Evolutionary conservation across 2,888 invertebrate species (phyloP).

Genomic region (Lasioglossum villosulum): DNA sequence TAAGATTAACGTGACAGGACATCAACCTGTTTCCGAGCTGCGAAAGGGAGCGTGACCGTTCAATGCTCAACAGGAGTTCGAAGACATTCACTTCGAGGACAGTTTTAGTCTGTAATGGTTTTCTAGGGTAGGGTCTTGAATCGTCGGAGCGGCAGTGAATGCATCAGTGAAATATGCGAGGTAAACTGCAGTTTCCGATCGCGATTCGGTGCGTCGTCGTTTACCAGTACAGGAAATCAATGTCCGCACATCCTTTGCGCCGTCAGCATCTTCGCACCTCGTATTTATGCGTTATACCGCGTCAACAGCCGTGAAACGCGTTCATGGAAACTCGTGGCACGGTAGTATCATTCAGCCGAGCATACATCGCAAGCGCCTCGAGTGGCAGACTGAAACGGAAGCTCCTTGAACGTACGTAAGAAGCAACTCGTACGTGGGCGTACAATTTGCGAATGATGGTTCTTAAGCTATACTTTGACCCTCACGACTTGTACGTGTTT

Average conservation of each 20-base stretch:
- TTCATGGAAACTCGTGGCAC: constrained; percentile 8
- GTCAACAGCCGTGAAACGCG: constrained; percentile 11
- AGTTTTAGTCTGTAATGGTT: neutral
- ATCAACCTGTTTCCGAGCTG: neutral
- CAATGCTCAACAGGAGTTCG: neutral
- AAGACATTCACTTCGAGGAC: neutral
- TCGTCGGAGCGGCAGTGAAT: constrained; percentile 24
- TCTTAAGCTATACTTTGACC: neutral
- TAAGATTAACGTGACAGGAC: neutral
- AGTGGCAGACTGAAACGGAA: constrained; percentile 2
- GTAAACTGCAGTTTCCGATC: neutral
- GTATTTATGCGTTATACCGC: constrained; percentile 26
- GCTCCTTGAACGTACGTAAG: neutral
- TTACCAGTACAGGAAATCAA: constrained; percentile 13
- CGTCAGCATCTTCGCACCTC: constrained; percentile 3
- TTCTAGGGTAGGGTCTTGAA: neutral
- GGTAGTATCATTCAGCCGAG: neutral
- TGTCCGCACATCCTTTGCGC: neutral
- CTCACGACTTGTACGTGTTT: neutral
- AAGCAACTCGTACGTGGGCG: neutral
- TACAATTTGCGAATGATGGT: neutral
- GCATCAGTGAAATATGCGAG: constrained; percentile 6
- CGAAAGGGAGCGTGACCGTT: neutral
- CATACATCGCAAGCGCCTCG: neutral
- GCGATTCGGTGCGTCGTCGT: constrained; percentile 5